Conservation (phyloP, 2,797 vertebrate genomes). For the Perodicticus potto region DNA sequence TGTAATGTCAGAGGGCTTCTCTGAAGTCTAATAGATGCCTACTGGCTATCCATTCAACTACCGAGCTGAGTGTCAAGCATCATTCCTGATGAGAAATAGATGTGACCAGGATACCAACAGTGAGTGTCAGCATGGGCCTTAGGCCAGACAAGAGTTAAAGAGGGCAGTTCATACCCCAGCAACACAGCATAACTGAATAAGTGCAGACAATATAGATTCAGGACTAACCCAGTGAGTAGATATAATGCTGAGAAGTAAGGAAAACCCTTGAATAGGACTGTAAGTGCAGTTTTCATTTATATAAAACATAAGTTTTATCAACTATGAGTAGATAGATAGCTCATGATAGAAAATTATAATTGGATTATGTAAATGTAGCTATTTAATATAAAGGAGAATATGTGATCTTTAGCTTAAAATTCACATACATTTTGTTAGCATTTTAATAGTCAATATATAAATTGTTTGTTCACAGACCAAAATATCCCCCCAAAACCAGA, state of each 20-base stretch:
- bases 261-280: neutral
- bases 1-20: neutral
- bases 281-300: neutral
- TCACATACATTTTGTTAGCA: neutral
- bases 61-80: neutral
- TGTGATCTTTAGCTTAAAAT: constrained; percentile 11
- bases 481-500: neutral
- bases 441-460: neutral
- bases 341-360: neutral
- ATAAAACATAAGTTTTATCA: neutral
- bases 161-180: neutral
- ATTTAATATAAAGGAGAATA: neutral
- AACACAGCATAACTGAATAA: neutral
- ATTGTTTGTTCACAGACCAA: neutral
- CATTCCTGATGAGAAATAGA: neutral
- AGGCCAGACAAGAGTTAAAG: neutral
- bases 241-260: neutral
- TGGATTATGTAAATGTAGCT: neutral
- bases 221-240: neutral
- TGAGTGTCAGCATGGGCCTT: neutral
- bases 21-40: accelerated
- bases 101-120: neutral
- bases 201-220: neutral
- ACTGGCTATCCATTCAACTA: neutral
- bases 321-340: neutral